Evolutionary conservation across 1,140 invertebrate genomes (phyloP), one percentile per base, ranked within the genome.

Genomic region (Cheumatopsyche charites): DNA sequence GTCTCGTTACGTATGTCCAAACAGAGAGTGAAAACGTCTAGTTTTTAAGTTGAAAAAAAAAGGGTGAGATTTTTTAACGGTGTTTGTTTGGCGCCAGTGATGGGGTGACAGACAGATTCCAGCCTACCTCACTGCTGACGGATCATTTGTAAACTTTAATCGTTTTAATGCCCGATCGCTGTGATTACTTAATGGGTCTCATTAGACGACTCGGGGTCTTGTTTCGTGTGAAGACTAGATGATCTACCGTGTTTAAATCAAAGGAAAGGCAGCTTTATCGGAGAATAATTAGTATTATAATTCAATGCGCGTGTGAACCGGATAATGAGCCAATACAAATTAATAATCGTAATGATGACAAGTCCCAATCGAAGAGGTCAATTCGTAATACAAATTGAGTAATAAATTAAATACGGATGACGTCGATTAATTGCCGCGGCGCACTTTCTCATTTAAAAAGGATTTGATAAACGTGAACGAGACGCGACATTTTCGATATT

Each of bases 141-240:
- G 73, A 75, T 62, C 55, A 23, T 68, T 68, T 26, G 70, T 75
- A 75, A 75, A 72, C 73, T 72, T 36, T 52, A 43, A 62, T 36
- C 42, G 70, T 55, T 75, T 75, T 75, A 75, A 75, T 75, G 72
- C 73, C 62, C 70, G 70, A 63, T 69, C 25, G 65, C 47, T 70
- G 70, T 75, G 73, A 75, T 72, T 75, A 75, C 73, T 75, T 75
- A 72, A 75, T 75, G 49, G 73, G 29, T 66, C 73, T 75, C 73
- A 75, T 75, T 72, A 75, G 65, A 63, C 11, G 29, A 36, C 29
- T 36, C 29, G 29, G 42, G 61, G 42, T 23, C 19, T 58, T 42
- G 67, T 49, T 21, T 29, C 45, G 52, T 23, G 65, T 23, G 42
- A 29, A 45, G 25, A 11, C 25, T 6, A 36, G 29, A 36, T 36